A percentile compares a stretch with the other conserved stretches of the same genome.
phyloP scores from a whole-genome alignment of 2,888 invertebrate genomes.

The Pantelozetes paolii region DNA sequence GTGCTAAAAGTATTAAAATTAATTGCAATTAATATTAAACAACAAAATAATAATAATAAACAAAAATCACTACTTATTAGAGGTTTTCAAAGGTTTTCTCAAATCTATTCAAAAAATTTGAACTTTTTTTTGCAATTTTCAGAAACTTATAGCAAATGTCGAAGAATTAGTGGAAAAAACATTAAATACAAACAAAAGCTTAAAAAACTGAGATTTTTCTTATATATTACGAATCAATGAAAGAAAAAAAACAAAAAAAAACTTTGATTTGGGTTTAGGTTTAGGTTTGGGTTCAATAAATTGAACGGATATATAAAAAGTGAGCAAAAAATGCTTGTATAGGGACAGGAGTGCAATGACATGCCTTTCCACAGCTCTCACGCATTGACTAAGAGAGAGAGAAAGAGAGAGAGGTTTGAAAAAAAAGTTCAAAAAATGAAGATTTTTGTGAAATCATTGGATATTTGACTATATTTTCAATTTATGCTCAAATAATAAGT shows the following conservation, averaged over 20 bases:
- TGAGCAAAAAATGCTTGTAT: conserved; percentile 12
- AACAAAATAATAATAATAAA: too few relatives aligned
- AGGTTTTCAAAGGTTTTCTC: too few relatives aligned
- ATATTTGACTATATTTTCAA: too few relatives aligned
- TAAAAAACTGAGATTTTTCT: conserved; percentile 10
- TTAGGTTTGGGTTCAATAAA: conserved; percentile 31
- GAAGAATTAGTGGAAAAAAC: not conserved
- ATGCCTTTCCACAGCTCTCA: not conserved
- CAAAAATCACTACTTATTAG: too few relatives aligned
- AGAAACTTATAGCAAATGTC: not conserved
- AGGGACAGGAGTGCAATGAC: conserved; percentile 23
- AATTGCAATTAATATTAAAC: too few relatives aligned
- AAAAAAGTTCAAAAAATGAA: not conserved
- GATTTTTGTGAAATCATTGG: not conserved
- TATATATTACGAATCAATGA: not conserved
- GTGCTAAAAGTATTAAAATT: too few relatives aligned
- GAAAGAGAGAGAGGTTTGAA: not conserved
- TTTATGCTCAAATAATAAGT: too few relatives aligned
- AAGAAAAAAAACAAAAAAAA: not conserved
- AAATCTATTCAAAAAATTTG: too few relatives aligned
- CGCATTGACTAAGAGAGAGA: not conserved
- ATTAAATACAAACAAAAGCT: not conserved
- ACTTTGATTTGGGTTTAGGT: not conserved
- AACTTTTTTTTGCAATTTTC: too few relatives aligned
- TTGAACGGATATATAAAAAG: conserved; percentile 35